Evolutionary conservation across 2,113 vertebrate genomes (phyloP).

Genomic region (Callipepla squamata): DNA sequence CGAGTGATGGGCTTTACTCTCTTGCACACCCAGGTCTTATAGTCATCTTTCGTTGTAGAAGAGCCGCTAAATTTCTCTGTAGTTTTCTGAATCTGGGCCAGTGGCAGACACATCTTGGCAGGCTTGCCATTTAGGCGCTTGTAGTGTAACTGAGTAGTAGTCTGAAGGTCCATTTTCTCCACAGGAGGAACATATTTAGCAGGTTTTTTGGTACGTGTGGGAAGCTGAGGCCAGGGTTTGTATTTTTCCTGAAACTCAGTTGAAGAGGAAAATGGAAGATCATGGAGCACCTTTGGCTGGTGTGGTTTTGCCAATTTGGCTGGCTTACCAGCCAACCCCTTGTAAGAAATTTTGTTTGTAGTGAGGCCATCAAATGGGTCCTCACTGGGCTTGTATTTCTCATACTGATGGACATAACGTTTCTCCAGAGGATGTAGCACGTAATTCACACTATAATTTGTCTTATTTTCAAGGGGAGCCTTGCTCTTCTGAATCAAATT

Average conservation of each 20-base stretch:
- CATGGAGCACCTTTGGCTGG: not conserved
- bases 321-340: not conserved
- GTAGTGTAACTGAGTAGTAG: slow-evolving; percentile 64
- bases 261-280: slow-evolving; percentile 10
- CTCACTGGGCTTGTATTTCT: slow-evolving; percentile 37
- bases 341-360: slow-evolving; percentile 66
- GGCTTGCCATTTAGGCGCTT: slow-evolving; percentile 39
- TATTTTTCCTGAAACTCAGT: slow-evolving; percentile 72
- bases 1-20: not conserved
- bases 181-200: slow-evolving; percentile 19
- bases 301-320: slow-evolving; percentile 44
- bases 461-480: slow-evolving; percentile 63
- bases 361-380: slow-evolving; percentile 68
- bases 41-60: slow-evolving; percentile 73
- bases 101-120: not conserved
- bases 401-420: not conserved
- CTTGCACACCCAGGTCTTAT: slow-evolving; percentile 52
- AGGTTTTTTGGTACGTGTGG: not conserved
- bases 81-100: not conserved
- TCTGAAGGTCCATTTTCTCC: slow-evolving; percentile 63
- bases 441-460: slow-evolving; percentile 75
- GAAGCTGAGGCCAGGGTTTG: slow-evolving; percentile 64
- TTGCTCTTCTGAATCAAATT: not conserved
- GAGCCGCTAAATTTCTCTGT: slow-evolving; percentile 22
- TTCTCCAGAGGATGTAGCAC: slow-evolving; percentile 61